A percentile compares a stretch with the other conserved stretches of the same genome.
Conservation (phyloP, 2,113 vertebrate genomes). For the Dermatemys mawii region DNA sequence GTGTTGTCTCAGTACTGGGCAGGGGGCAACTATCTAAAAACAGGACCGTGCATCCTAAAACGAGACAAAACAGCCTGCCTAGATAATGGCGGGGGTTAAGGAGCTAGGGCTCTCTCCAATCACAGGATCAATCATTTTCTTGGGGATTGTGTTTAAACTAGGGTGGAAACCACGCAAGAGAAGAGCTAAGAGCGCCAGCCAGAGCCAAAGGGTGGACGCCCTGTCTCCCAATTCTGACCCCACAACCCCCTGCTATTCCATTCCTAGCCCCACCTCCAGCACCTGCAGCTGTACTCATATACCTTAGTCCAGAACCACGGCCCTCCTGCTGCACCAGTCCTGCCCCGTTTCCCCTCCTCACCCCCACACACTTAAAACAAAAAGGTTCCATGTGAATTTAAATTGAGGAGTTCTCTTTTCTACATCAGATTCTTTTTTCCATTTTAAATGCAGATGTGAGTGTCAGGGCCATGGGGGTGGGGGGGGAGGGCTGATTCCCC, state of each 20-base stretch:
- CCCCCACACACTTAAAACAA: background rate
- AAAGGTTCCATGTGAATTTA: background rate
- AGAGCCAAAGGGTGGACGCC: background rate
- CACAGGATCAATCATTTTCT: too few species aligned
- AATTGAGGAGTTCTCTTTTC: background rate
- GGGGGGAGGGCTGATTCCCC: background rate
- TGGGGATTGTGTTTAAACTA: background rate
- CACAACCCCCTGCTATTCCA: background rate
- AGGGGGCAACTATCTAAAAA: background rate
- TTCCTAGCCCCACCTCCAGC: background rate
- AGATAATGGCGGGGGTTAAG: background rate
- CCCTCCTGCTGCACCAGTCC: background rate
- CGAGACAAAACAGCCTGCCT: background rate
- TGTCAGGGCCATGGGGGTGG: background rate
- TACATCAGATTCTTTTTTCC: background rate
- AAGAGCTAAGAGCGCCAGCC: fast-evolving
- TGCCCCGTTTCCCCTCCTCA: background rate
- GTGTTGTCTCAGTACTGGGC: background rate
- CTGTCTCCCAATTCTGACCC: background rate
- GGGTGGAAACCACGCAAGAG: background rate
- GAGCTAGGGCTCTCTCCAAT: background rate
- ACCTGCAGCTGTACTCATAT: background rate
- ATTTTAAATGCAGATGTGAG: background rate
- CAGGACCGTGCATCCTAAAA: background rate
- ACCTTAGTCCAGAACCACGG: background rate